Base-by-base conservation (phyloP, 2,113 vertebrate genomes). In the Platichthys stellatus region DNA sequence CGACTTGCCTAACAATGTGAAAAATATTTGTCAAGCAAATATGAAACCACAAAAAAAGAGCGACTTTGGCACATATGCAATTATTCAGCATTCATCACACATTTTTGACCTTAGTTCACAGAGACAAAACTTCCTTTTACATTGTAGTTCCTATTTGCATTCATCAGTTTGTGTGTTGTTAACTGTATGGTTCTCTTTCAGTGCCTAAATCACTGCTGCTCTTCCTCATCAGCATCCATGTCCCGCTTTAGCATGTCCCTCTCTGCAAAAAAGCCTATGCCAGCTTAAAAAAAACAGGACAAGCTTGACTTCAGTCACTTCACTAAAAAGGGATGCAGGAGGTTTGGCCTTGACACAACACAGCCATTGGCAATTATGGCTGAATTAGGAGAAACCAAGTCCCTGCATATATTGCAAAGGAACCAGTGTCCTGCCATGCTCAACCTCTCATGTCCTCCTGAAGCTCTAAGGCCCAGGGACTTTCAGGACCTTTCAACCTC, bases 221-320 rank as follows among this genome's bases (percentile, higher is more conserved):
- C 35, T 57, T 49, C 31, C 40, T 74, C 47, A 85, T 78, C 76
- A 76, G 63, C 69, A 71, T 83, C 74, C 53, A 56, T 0, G n/a
- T 76, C 49, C 65, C 62, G 75, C 2, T 18, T 53, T 53, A 83
- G 64, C 43, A 23, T 74, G 43, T 28, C 63, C 57, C 40, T 79
- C 49, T 49, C 23, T 5, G 38, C 59, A 68, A 72, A 60, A 17
- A 62, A 28, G 53, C 69, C 17, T 63, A 35, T 69, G 21, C 24
- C 53, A 21, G 54, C 80, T 80, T 83, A 24, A 66, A 89, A 82
- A 12, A 69, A 80, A 2, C 35, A 57, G 38, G 70, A 84, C 80
- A 67, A 47, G 72, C 71, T 56, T 23, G 47, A 63, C 72, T 78
- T 86, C 76, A 88, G 71, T 90, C 80, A 84, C 69, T 64, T 43